A percentile compares a stretch with the other conserved stretches of the same genome.
phyloP scores from a whole-genome alignment of 2,797 vertebrate species.

The Pseudocheirus occidentalis region DNA sequence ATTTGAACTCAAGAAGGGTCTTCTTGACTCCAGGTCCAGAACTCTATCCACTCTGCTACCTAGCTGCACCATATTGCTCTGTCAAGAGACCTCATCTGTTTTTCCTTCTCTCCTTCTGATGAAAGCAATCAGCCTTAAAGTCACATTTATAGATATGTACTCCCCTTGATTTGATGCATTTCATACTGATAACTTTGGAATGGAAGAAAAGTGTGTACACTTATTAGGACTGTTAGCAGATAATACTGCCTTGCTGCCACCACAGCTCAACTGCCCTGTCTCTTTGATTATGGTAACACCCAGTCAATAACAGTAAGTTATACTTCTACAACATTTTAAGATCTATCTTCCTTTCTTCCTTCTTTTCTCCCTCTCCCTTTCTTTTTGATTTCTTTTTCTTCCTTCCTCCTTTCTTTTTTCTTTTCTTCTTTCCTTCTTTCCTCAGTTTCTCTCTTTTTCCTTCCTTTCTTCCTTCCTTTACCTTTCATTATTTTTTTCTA shows the following conservation, averaged over 20 bases:
- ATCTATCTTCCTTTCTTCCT: background rate
- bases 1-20: background rate
- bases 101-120: background rate
- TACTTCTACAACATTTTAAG: background rate
- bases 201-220: background rate
- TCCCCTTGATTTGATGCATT: background rate
- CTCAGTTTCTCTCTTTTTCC: no score
- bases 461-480: no score
- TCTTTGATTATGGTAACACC: background rate
- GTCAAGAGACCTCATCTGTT: background rate
- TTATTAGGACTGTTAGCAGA: background rate
- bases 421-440: no score
- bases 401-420: accelerated
- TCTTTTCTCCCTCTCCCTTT: no score
- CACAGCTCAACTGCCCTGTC: background rate
- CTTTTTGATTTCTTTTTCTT: no score
- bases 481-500: accelerated
- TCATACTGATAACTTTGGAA: background rate
- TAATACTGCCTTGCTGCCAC: background rate
- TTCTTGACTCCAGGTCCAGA: background rate
- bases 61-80: background rate
- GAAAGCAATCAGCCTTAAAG: background rate
- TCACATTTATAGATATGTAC: background rate
- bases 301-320: background rate
- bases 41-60: background rate